phyloP scores from a whole-genome alignment of 2,888 invertebrate species.

The Dasysyrphus tricinctus region DNA sequence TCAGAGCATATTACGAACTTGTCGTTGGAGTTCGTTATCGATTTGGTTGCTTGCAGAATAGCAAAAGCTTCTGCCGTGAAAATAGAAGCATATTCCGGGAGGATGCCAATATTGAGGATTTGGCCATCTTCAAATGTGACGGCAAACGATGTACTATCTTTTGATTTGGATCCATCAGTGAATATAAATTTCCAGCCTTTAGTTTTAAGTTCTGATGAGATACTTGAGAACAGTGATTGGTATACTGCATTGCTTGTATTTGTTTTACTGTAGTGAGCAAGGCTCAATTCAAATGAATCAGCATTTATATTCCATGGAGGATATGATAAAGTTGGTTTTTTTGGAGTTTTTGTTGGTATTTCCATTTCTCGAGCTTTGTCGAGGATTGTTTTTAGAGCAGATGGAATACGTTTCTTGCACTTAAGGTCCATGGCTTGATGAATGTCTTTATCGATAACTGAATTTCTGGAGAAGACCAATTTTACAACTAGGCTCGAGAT shows the following conservation, averaged over 20 bases:
- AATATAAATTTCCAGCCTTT: slow-evolving; percentile 19
- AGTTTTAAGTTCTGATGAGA: slow-evolving; percentile 20
- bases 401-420: no score
- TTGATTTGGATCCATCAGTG: slow-evolving; percentile 15
- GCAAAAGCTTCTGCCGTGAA: no score
- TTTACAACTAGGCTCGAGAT: no score
- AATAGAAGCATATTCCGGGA: no score
- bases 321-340: neutral
- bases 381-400: no score
- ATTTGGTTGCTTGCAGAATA: no score
- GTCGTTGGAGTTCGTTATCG: no score
- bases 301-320: slow-evolving; percentile 6
- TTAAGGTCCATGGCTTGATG: no score
- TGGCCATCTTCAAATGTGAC: neutral
- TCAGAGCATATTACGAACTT: no score
- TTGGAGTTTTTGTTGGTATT: no score
- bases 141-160: neutral
- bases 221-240: neutral
- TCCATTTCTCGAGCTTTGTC: neutral
- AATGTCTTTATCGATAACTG: no score
- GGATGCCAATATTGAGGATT: neutral
- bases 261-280: slow-evolving; percentile 5
- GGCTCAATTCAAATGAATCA: slow-evolving; percentile 6
- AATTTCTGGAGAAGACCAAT: no score
- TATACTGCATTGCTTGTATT: slow-evolving; percentile 11